Percentiles rank a stretch among this genome's conserved stretches.
phyloP scores from a whole-genome alignment of 2,888 invertebrate genomes.

The Acanthoscelides obtectus region DNA sequence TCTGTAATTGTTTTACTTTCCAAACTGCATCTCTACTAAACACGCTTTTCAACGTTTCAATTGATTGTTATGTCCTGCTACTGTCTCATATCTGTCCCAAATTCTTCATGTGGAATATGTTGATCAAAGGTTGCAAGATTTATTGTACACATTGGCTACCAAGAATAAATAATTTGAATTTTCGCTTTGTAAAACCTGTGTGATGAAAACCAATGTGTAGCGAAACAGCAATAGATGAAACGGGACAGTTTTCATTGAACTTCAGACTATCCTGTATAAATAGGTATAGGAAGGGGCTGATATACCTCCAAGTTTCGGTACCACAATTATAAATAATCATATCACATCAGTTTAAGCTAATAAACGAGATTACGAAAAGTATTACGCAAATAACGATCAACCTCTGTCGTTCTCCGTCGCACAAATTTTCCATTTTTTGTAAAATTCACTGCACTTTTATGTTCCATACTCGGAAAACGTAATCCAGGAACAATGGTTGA shows the following conservation, averaged over 20 bases:
- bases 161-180: not conserved
- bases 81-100: too few relatives aligned
- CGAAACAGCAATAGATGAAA: not conserved
- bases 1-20: too few relatives aligned
- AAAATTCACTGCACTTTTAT: too few relatives aligned
- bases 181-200: not conserved
- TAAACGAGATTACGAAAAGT: conserved; percentile 27
- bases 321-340: conserved; percentile 38
- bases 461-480: too few relatives aligned
- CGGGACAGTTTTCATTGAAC: not conserved
- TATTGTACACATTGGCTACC: not conserved
- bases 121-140: too few relatives aligned
- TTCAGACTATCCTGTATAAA: not conserved
- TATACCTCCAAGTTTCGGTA: conserved; percentile 30
- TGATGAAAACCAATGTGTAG: not conserved
- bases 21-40: too few relatives aligned
- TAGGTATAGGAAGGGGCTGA: conserved; percentile 20
- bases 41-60: too few relatives aligned
- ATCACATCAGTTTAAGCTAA: conserved; percentile 39
- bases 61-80: too few relatives aligned
- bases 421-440: not conserved
- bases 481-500: too few relatives aligned
- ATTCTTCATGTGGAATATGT: too few relatives aligned
- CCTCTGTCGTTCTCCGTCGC: conserved; percentile 16
- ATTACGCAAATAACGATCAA: conserved; percentile 27